Percentiles rank a stretch among this genome's conserved stretches.
These are phyloP conservation scores for Ascaphus truei DNA, from an alignment of 2,113 vertebrate genomes.

Conservation along the genomic window DNA sequence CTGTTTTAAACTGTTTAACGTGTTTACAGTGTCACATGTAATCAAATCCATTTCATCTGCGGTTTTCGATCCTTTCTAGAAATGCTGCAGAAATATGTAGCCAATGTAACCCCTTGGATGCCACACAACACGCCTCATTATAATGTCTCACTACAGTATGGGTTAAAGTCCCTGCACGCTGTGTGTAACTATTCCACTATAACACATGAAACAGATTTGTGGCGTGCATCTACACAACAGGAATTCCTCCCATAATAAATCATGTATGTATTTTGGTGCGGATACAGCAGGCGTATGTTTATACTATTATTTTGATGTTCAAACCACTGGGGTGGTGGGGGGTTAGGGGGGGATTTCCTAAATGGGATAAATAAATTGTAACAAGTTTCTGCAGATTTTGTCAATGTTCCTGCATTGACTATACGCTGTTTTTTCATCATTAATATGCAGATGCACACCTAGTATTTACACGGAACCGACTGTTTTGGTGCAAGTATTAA, in stretches of 20 bases:
- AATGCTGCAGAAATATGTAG: not conserved
- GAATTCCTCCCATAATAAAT: not conserved
- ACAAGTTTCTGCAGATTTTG: too few relatives aligned
- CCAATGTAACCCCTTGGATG: not conserved
- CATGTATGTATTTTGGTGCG: not conserved
- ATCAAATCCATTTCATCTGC: not conserved
- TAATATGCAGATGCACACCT: too few relatives aligned
- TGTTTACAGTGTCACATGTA: not conserved
- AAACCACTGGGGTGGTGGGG: too few relatives aligned
- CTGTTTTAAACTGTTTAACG: not conserved
- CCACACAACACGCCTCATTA: not conserved
- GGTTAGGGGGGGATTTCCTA: too few relatives aligned
- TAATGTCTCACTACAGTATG: not conserved
- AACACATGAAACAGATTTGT: constrained; percentile 27
- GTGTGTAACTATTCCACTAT: not conserved
- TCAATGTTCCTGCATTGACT: too few relatives aligned
- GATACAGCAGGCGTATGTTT: not conserved
- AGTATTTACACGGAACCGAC: too few relatives aligned
- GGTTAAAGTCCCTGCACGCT: constrained; percentile 7
- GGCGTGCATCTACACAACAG: not conserved
- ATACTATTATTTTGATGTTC: not conserved
- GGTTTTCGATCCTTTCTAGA: not conserved
- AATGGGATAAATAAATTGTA: too few relatives aligned
- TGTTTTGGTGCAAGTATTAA: too few relatives aligned
- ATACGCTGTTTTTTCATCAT: too few relatives aligned